Conservation (phyloP, 2,888 invertebrate genomes). For the Pherbina coryleti region DNA sequence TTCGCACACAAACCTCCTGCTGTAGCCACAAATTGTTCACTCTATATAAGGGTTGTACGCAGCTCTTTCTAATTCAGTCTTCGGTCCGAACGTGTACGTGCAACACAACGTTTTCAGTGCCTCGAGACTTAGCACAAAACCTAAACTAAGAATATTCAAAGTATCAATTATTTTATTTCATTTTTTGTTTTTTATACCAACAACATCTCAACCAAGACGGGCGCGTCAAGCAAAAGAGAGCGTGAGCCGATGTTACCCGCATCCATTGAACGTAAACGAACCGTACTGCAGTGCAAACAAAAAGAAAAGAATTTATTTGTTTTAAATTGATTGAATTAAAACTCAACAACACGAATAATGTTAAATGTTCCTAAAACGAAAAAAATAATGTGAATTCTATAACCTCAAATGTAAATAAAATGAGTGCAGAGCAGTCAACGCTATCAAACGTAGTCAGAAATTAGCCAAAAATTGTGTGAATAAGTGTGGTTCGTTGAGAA, state of each 20-base stretch:
- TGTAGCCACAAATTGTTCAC: constrained; percentile 28
- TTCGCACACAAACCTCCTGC: not conserved
- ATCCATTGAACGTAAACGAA: constrained; percentile 36
- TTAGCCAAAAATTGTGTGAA: constrained; percentile 22
- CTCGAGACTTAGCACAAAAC: not conserved
- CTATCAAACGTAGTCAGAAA: not conserved
- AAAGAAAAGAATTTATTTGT: constrained; percentile 6
- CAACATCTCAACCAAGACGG: constrained; percentile 41
- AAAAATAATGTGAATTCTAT: constrained; percentile 11
- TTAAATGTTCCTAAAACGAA: constrained; percentile 48
- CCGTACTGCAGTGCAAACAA: constrained; percentile 16
- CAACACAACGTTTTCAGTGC: constrained; percentile 38
- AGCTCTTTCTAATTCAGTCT: constrained; percentile 57
- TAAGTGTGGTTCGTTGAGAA: not conserved
- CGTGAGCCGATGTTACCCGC: not conserved
- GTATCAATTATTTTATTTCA: constrained; percentile 28
- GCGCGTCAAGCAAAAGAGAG: constrained; percentile 45
- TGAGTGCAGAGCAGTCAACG: constrained; percentile 12
- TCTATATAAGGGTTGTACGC: constrained; percentile 59
- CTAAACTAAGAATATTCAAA: not conserved
- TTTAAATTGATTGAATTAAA: constrained; percentile 42
- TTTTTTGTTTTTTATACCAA: constrained; percentile 33
- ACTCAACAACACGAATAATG: constrained; percentile 19
- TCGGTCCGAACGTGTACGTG: constrained; percentile 55
- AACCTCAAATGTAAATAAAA: constrained; percentile 20